phyloP scores from a whole-genome alignment of 2,113 vertebrate genomes.

The Rhizomys pruinosus region DNA sequence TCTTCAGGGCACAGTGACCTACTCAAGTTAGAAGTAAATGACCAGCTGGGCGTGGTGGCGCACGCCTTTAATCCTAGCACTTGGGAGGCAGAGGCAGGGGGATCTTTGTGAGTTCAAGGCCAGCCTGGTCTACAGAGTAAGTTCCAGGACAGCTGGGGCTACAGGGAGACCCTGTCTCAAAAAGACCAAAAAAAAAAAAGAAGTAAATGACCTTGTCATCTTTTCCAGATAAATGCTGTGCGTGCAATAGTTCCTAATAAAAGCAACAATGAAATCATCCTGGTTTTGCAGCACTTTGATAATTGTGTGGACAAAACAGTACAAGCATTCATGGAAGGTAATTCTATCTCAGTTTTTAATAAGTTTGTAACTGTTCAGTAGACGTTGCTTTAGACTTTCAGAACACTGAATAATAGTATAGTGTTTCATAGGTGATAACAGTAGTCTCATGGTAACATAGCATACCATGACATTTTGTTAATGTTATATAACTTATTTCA shows the following conservation, averaged over 20 bases:
- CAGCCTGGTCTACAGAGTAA: too few species aligned
- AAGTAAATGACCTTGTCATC: constrained; percentile 13
- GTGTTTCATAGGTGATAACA: constrained; percentile 19
- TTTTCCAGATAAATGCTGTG: constrained; percentile 93
- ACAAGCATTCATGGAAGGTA: constrained; percentile 98
- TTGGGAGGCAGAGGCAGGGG: too few species aligned
- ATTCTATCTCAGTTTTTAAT: not conserved
- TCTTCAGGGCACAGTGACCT: constrained; percentile 12
- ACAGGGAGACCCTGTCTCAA: too few species aligned
- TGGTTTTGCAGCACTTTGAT: constrained; percentile 97
- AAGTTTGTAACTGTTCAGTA: constrained; percentile 54
- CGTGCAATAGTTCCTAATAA: constrained; percentile 96
- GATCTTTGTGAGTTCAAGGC: too few species aligned
- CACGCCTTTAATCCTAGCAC: too few species aligned
- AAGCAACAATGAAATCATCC: constrained; percentile 97
- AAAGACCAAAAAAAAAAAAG: too few species aligned
- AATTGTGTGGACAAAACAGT: constrained; percentile 95
- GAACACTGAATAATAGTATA: not conserved
- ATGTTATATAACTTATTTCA: constrained; percentile 37
- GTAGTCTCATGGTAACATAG: not conserved
- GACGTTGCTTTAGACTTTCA: constrained; percentile 42
- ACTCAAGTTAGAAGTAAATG: constrained; percentile 4
- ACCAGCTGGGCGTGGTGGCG: too few species aligned
- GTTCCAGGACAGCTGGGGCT: too few species aligned
- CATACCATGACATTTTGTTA: not conserved